Percentiles rank a stretch among this genome's conserved stretches.
Conservation (phyloP, 1,140 invertebrate genomes). For the Leptoteleia sp. region DNA sequence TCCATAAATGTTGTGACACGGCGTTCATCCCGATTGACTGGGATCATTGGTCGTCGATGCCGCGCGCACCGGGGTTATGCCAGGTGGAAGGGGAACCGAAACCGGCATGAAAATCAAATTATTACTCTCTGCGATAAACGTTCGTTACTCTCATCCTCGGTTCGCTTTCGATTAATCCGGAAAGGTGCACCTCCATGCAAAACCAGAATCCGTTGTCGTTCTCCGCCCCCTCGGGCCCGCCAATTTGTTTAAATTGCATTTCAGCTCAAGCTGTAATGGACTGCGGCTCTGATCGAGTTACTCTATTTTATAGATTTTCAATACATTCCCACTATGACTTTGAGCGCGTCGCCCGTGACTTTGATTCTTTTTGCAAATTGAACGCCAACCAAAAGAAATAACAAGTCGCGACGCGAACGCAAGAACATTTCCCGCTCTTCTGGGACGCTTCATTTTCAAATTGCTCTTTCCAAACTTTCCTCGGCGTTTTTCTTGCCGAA, state of each 20-base stretch:
- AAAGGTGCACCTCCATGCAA: constrained; percentile 65
- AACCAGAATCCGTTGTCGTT: constrained; percentile 49
- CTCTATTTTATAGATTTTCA: constrained; percentile 68
- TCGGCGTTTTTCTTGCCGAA: constrained; percentile 23
- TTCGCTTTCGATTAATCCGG: constrained; percentile 77
- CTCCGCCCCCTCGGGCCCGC: constrained; percentile 44
- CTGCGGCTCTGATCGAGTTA: constrained; percentile 68
- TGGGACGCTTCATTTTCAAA: constrained; percentile 45
- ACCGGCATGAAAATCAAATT: constrained; percentile 72
- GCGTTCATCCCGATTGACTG: constrained; percentile 44
- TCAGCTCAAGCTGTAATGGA: constrained; percentile 70
- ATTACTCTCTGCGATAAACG: constrained; percentile 75
- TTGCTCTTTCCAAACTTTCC: constrained; percentile 39
- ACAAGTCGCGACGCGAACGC: constrained; percentile 16
- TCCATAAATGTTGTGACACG: constrained; percentile 68
- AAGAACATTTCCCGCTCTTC: constrained; percentile 16
- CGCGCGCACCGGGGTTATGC: constrained; percentile 33
- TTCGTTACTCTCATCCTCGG: constrained; percentile 69
- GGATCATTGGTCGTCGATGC: constrained; percentile 34
- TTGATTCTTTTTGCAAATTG: constrained; percentile 44
- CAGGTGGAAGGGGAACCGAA: constrained; percentile 54
- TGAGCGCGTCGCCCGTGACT: neutral
- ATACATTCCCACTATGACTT: constrained; percentile 57
- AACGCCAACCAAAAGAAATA: constrained; percentile 24
- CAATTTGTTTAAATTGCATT: constrained; percentile 77